Percentiles rank a stretch among this genome's conserved stretches.
phyloP scores from a whole-genome alignment of 2,113 vertebrate genomes.

The Pedetes capensis region DNA sequence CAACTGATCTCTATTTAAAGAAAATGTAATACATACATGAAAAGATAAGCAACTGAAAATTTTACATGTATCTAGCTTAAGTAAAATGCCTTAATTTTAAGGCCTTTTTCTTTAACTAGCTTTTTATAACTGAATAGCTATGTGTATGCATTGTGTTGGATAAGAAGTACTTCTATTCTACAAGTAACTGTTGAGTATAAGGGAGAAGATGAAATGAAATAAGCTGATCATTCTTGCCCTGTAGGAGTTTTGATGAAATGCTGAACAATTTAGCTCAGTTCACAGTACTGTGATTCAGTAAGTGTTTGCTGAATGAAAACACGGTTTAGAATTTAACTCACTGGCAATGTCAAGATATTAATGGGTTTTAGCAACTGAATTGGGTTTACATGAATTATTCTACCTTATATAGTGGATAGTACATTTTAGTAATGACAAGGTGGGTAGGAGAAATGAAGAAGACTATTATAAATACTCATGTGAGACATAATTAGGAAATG shows the following conservation, averaged over 20 bases:
- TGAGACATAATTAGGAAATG: neutral
- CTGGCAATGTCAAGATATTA: neutral
- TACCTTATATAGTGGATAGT: neutral
- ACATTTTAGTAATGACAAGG: neutral
- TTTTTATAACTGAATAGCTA: neutral
- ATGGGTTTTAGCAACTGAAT: neutral
- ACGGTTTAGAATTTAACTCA: conserved; percentile 14
- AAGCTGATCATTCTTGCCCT: neutral
- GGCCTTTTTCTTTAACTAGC: neutral
- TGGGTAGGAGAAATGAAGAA: conserved; percentile 33
- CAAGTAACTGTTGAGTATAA: neutral
- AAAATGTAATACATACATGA: neutral
- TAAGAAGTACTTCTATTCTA: neutral
- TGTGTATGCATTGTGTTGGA: neutral
- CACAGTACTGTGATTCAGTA: neutral
- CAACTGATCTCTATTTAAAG: neutral
- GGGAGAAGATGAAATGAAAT: neutral
- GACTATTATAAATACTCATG: neutral
- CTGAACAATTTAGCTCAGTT: neutral
- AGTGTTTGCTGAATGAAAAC: conserved; percentile 10
- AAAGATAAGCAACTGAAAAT: neutral
- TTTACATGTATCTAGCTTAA: neutral
- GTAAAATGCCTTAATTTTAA: neutral
- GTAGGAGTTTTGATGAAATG: neutral
- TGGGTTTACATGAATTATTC: conserved; percentile 36